These are phyloP conservation scores for Rhopalosiphum nymphaeae DNA, from an alignment of 2,888 invertebrate species.

Conservation along the genomic window DNA sequence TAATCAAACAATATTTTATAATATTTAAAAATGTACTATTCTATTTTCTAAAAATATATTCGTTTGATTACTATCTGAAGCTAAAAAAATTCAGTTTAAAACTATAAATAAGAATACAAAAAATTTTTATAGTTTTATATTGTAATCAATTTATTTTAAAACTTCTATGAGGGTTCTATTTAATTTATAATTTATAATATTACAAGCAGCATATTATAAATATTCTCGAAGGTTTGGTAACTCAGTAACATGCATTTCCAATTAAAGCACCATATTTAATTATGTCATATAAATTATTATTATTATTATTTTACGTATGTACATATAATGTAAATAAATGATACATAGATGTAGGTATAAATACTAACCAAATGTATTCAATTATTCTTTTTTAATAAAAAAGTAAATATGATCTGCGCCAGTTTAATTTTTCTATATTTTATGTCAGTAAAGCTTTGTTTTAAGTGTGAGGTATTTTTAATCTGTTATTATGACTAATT, in stretches of 20 bases:
- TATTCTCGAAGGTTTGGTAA: not conserved
- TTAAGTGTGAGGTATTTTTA: not conserved
- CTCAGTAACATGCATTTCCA: not conserved
- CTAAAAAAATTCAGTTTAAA: not conserved
- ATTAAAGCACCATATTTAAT: not conserved
- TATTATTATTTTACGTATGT: too few species aligned
- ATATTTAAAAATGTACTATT: not conserved
- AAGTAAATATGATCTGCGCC: not conserved
- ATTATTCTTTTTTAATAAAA: not conserved
- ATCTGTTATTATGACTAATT: not conserved
- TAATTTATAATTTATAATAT: not conserved
- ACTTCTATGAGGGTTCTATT: not conserved
- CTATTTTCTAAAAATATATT: not conserved
- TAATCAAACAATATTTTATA: not conserved
- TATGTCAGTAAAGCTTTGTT: not conserved
- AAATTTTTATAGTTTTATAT: too few species aligned
- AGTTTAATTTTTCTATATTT: not conserved
- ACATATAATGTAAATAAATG: not conserved
- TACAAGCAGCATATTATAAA: not conserved
- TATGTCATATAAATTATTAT: not conserved
- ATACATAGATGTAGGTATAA: not conserved
- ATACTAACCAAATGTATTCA: too few species aligned
- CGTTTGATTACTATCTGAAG: too few species aligned
- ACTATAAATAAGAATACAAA: too few species aligned
- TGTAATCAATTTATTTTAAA: not conserved